Base-by-base conservation (phyloP, 2,888 invertebrate genomes). In the Phortica okadai region DNA sequence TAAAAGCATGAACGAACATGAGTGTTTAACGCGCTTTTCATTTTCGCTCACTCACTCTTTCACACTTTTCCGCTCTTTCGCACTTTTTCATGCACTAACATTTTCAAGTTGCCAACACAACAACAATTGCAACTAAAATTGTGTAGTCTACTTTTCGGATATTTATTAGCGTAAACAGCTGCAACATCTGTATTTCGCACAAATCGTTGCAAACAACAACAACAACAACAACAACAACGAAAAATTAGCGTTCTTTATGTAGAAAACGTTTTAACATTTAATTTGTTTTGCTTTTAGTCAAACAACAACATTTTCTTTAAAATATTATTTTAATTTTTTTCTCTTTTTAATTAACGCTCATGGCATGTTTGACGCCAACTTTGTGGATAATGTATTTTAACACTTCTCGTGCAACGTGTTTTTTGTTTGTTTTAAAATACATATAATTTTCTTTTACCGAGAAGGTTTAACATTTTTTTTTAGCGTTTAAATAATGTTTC, bases 291-390 rank as follows among this genome's bases (percentile, higher is more conserved):
- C 8, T 56, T 56, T 56, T 11, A 56, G 6, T 33, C 33, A 33
- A 33, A 33, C 33, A 33, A 33, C 33, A 33, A 33, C 33, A 4
- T 33, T 33, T 33, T 33, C 33, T 33, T 33, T 33, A 4, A 33
- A 33, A 33, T 33, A 33, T 33, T 33, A 33, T 1, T 21, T 21
- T 33, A 50, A 0, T 50, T 50, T 50, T 25, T 25, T n/a, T 6
- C 7, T 25, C 7, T 25, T 25, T 62, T 62, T 25, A 1, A 8
- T 4, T 14, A 25, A 62, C 62, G 25, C 14, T 16, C 56, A 62
- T 62, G 25, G 81, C 85, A 82, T 85, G 85, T 76, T 82, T 74
- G 79, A 80, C 78, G 82, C 78, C 83, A 85, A 82, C 82, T 82
- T 83, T 82, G 81, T 11, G 33, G 56, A 41, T 56, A 58, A 25